Conservation (phyloP, 30 jellyfish, hydroid and myxozoan species). For the Aurelia sp. region DNA sequence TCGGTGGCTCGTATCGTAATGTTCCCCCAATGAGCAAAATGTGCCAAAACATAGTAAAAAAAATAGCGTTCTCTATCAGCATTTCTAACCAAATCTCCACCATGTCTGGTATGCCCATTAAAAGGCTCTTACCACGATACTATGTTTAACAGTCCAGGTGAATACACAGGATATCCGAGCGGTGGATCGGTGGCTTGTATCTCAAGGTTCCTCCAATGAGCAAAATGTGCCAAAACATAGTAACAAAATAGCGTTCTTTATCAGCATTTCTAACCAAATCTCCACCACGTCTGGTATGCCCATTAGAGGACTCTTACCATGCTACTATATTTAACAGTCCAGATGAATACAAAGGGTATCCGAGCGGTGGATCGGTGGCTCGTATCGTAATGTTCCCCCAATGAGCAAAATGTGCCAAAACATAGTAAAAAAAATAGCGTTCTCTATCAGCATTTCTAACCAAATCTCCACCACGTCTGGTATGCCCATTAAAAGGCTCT, state of each 20-base stretch:
- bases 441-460: slow-evolving; percentile 95
- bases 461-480: no score
- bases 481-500: no score
- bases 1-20: slow-evolving; percentile 85
- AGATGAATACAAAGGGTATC: slow-evolving; percentile 88
- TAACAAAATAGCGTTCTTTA: no score
- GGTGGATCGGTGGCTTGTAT: slow-evolving; percentile 98
- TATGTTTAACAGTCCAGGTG: slow-evolving; percentile 75
- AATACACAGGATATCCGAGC: slow-evolving; percentile 84
- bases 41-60: slow-evolving; percentile 92
- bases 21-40: slow-evolving; percentile 67
- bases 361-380: slow-evolving; percentile 96
- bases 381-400: slow-evolving; percentile 73
- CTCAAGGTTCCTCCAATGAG: no score
- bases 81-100: no score
- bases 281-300: no score
- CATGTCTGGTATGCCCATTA: no score
- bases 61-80: slow-evolving; percentile 32
- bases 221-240: no score
- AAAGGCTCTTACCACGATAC: slow-evolving; percentile 31
- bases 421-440: slow-evolving; percentile 94
- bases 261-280: no score
- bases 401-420: slow-evolving; percentile 80
- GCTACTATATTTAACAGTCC: slow-evolving; percentile 65
- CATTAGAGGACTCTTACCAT: no score